These are phyloP conservation scores for Ailuropoda melanoleuca DNA, from an alignment of 2,113 vertebrate species.

Conservation along the genomic window DNA sequence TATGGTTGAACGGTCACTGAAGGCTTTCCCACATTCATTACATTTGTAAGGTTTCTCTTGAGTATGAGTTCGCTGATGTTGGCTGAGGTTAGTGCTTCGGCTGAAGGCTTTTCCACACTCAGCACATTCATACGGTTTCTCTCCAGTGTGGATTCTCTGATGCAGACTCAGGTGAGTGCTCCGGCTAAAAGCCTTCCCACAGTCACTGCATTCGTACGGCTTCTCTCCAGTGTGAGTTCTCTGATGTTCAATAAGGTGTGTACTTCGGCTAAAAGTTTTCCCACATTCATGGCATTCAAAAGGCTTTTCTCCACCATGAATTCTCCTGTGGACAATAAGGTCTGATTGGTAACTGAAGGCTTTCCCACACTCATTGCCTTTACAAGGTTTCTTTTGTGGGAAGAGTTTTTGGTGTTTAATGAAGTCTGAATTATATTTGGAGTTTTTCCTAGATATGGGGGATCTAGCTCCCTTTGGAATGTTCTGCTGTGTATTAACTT, in stretches of 20 bases:
- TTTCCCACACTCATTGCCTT: slow-evolving; percentile 26
- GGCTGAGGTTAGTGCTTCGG: slow-evolving; percentile 50
- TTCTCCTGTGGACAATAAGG: slow-evolving; percentile 7
- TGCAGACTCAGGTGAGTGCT: slow-evolving; percentile 53
- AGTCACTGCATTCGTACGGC: slow-evolving; percentile 45
- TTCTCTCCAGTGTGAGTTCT: slow-evolving; percentile 62
- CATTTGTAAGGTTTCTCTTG: slow-evolving; percentile 57
- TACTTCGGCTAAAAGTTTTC: slow-evolving; percentile 41
- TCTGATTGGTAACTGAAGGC: slow-evolving; percentile 23
- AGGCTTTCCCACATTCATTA: slow-evolving; percentile 51
- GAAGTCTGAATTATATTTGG: slow-evolving; percentile 13
- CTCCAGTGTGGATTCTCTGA: slow-evolving; percentile 55
- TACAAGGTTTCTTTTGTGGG: slow-evolving; percentile 17
- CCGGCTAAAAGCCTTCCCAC: slow-evolving; percentile 55
- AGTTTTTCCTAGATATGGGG: neutral
- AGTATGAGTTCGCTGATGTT: slow-evolving; percentile 54
- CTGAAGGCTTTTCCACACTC: slow-evolving; percentile 52
- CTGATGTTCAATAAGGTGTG: slow-evolving; percentile 53
- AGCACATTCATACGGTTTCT: slow-evolving; percentile 52
- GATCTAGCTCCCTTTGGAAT: neutral
- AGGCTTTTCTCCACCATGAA: slow-evolving; percentile 34
- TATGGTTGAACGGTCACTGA: slow-evolving; percentile 42
- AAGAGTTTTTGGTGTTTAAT: slow-evolving; percentile 23
- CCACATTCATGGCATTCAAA: slow-evolving; percentile 44
- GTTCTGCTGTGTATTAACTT: neutral